Evolutionary conservation across 2,888 invertebrate genomes (phyloP).

Genomic region (Nematopogon swammerdamellus): DNA sequence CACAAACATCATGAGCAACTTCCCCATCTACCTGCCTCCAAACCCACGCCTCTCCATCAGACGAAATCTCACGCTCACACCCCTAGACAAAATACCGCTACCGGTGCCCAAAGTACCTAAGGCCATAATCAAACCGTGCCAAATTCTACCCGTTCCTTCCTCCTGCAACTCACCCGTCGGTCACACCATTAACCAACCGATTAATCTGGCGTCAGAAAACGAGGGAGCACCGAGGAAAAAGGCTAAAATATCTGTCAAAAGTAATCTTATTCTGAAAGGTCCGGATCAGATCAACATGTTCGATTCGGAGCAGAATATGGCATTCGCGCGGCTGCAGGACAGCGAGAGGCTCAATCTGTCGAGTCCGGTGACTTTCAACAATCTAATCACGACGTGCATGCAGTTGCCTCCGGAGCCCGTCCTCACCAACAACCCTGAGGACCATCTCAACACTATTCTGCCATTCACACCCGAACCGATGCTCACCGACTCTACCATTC

Average conservation of each 20-base stretch:
- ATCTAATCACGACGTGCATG: constrained; percentile 46
- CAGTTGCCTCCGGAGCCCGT: constrained; percentile 37
- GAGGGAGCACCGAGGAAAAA: constrained; percentile 43
- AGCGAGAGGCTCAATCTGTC: constrained; percentile 39
- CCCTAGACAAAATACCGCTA: constrained; percentile 35
- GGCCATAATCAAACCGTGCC: constrained; percentile 41
- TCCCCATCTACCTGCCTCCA: constrained; percentile 37
- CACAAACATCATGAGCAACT: constrained; percentile 42
- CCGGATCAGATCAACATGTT: constrained; percentile 50
- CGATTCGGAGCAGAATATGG: constrained; percentile 49
- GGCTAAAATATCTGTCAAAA: constrained; percentile 51
- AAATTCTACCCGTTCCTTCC: constrained; percentile 40
- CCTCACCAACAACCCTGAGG: constrained; percentile 32
- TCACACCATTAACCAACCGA: constrained; percentile 20
- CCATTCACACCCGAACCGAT: constrained; percentile 31
- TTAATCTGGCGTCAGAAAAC: not conserved
- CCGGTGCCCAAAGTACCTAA: constrained; percentile 36
- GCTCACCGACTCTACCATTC: constrained; percentile 22
- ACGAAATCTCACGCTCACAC: constrained; percentile 38
- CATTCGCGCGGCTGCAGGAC: constrained; percentile 39
- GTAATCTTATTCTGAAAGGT: constrained; percentile 47
- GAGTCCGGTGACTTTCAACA: constrained; percentile 43
- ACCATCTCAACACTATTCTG: constrained; percentile 34
- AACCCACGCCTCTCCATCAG: constrained; percentile 28
- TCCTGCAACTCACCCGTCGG: constrained; percentile 39